These are phyloP conservation scores for Psephotus haematonotus DNA, from an alignment of 2,113 vertebrate genomes.

Conservation along the genomic window DNA sequence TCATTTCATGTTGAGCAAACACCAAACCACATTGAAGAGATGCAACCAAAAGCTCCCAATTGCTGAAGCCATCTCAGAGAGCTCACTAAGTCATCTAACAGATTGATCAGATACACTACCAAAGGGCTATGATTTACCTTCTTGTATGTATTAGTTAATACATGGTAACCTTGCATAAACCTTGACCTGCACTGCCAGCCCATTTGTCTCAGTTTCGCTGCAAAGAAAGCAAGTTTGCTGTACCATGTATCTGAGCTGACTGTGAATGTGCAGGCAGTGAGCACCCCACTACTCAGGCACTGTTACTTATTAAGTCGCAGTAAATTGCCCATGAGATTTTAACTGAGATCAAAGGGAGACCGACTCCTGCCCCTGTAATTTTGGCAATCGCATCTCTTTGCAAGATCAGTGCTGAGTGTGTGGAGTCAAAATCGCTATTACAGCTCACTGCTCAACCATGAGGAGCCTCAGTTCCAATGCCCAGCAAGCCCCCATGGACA, in stretches of 20 bases:
- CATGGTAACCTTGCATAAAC: background rate
- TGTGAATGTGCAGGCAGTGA: background rate
- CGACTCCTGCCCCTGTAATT: background rate
- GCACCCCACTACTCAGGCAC: background rate
- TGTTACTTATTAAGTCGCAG: conserved; percentile 14
- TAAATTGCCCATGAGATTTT: conserved; percentile 8
- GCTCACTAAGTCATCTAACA: background rate
- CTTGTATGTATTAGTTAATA: background rate
- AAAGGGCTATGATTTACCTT: background rate
- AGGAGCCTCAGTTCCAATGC: background rate
- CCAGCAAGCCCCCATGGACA: background rate
- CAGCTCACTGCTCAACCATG: conserved; percentile 25
- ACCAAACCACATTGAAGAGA: background rate
- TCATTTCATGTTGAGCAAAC: background rate
- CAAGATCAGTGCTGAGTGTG: background rate
- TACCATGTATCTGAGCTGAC: background rate
- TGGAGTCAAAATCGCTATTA: background rate
- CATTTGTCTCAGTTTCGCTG: background rate
- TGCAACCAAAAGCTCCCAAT: background rate
- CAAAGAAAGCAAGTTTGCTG: background rate
- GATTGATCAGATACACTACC: background rate
- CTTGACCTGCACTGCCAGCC: background rate
- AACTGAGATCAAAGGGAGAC: conserved; percentile 20
- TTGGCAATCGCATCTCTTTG: background rate
- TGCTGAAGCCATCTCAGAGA: background rate